phyloP scores from a whole-genome alignment of 2,797 vertebrate genomes.

The Oryzias dopingdopingensis region DNA sequence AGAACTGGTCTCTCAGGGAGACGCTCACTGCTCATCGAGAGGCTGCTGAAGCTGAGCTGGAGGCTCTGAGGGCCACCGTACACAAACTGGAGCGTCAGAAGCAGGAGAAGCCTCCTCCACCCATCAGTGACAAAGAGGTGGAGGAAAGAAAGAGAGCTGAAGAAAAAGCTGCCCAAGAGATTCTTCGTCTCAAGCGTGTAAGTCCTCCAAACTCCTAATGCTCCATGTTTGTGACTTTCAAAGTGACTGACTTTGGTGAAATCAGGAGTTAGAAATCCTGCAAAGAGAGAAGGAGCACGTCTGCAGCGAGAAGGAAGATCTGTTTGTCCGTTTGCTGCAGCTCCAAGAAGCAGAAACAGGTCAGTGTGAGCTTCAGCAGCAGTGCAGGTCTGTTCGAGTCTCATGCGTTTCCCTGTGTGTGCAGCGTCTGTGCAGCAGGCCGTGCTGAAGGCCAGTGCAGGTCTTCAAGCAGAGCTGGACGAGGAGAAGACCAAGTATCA shows the following conservation, averaged over 20 bases:
- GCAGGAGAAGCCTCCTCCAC: conserved; percentile 27
- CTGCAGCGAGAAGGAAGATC: conserved; percentile 63
- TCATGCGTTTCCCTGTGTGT: background rate
- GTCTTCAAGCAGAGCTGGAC: conserved; percentile 74
- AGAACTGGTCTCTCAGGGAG: conserved; percentile 66
- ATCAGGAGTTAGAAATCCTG: conserved; percentile 64
- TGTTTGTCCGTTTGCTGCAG: conserved; percentile 49
- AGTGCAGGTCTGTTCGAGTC: background rate
- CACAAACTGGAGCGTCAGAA: conserved; percentile 54
- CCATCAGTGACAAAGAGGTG: conserved; percentile 53
- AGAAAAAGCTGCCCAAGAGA: conserved; percentile 63
- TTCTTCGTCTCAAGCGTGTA: conserved; percentile 70
- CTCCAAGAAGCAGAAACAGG: conserved; percentile 70
- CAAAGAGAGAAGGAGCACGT: conserved; percentile 58
- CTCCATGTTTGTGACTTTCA: background rate
- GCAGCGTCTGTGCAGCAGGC: conserved; percentile 60
- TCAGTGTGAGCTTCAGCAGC: conserved; percentile 19
- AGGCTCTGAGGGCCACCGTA: conserved; percentile 50
- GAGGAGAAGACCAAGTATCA: conserved; percentile 80
- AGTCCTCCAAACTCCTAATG: background rate
- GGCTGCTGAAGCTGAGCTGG: conserved; percentile 61
- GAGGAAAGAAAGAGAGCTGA: conserved; percentile 61
- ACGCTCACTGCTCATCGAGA: conserved; percentile 60
- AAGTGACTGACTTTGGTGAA: background rate
- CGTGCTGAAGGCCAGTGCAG: conserved; percentile 44